A percentile compares a stretch with the other conserved stretches of the same genome.
Conservation (phyloP, 2,888 invertebrate species). For the Thera britannica region DNA sequence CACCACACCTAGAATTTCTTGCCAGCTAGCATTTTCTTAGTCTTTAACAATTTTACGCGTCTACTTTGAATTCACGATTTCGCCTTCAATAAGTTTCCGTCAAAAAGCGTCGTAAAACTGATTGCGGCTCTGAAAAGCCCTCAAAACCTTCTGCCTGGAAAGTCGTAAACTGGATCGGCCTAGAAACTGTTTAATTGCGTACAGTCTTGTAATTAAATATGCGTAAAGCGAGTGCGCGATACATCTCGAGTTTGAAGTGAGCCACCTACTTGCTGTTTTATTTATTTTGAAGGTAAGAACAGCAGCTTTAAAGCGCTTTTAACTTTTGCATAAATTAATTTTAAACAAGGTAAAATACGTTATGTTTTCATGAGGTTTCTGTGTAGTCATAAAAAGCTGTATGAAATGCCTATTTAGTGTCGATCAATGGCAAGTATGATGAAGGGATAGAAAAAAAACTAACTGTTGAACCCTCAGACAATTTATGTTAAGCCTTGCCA, state of each 20-base stretch:
- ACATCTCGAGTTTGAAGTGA: constrained; percentile 46
- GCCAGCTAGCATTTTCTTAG: background rate
- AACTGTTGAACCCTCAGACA: too few species aligned
- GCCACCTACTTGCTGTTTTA: constrained; percentile 37
- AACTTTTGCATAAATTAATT: constrained; percentile 25
- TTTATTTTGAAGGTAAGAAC: constrained; percentile 33
- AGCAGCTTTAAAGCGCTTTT: constrained; percentile 26
- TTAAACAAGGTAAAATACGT: background rate
- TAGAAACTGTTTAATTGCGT: constrained; percentile 73
- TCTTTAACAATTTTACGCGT: constrained; percentile 15
- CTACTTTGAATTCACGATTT: constrained; percentile 43
- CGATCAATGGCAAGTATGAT: too few species aligned
- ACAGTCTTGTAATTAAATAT: constrained; percentile 65
- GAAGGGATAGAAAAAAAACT: too few species aligned
- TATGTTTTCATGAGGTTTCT: background rate
- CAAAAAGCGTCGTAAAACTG: constrained; percentile 73
- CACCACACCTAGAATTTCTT: background rate
- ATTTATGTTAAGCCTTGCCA: too few species aligned
- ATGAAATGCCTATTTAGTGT: too few species aligned
- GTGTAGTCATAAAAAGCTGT: too few species aligned
- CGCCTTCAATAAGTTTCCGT: constrained; percentile 62
- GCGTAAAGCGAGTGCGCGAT: constrained; percentile 55
- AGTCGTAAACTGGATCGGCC: constrained; percentile 73
- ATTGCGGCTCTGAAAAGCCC: constrained; percentile 71
- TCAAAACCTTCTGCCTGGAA: constrained; percentile 28